Evolutionary conservation across 2,113 vertebrate genomes (phyloP), one percentile per base, ranked within the genome.

Genomic region (Emydura subglobosa): DNA sequence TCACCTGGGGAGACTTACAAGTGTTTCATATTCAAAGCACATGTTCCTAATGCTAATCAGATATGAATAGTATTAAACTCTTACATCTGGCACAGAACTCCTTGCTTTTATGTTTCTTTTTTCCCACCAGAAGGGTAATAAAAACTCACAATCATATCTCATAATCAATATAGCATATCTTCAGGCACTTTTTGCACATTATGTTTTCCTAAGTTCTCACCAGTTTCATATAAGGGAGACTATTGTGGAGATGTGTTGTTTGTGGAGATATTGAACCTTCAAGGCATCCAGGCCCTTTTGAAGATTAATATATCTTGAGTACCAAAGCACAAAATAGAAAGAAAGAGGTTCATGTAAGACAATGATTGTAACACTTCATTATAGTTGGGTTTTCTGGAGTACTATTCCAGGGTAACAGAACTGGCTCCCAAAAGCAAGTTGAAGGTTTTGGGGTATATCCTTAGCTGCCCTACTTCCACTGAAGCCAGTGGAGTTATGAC

Each of bases 111-210:
- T 98, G 97, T 97, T 97, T 95, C 91, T 96, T 97, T 86, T 93
- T 96, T 97, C 94, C 90, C 96, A 95, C 98, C 98, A 94, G 97
- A 97, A 97, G 93, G 95, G 97, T 98, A 96, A 98, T 98, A 98
- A 98, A 97, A 98, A 92, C 92, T 96, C 96, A 95, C 93, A 97
- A 97, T 98, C 96, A 96, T 98, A 97, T 96, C 98, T 97, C 95
- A 83, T 97, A 97, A 98, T 98, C 97, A 95, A 91, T 95, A 98
- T 74, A 97, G 94, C 93, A 90, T 98, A 96, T 98, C 97, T 98
- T 97, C 97, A 97, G 97, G 97, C 97, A 91, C 92, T 94, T 96
- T 95, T 91, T 90, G 95, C 91, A 53, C 91, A 65, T 87, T 91
- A 94, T 17, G 76, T 95, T 92, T 74, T 57, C 95, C 78, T 53